Base-by-base conservation (phyloP, 37 sponge, comb jelly and placozoan species). In the Diacarnus erythraeanus region DNA sequence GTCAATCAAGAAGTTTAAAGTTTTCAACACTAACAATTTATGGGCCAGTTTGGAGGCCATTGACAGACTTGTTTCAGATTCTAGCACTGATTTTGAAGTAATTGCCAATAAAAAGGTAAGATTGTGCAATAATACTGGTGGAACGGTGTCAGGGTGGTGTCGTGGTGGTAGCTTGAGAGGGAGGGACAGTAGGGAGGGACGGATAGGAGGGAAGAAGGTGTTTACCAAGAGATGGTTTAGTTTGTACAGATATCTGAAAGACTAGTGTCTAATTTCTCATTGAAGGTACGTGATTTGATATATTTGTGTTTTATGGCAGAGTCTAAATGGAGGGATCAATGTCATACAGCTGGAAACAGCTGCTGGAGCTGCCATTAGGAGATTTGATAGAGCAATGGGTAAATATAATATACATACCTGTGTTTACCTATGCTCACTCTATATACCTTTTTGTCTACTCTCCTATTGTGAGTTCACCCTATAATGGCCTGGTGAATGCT, bases 11-110 rank as follows among this genome's bases (percentile, higher is more conserved):
- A 97, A 89, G 75, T 97, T 97, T 82, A 94, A 94, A 79, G 88
- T 98, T 5, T 98, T 98, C 90, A 98, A 98, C 80, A 98, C 99
- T 0, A 98, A 98, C 56, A 98, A 98, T 74, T 61, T 98, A 37
- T 98, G 99, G 99, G 87, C 79, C 12, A 83, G 73, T 59, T 77
- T 98, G 71, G 68, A 29, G 8, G 89, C 94, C 43, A 85, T 98
- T 43, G 78, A 93, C 39, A 71, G 93, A 51, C 71, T 92, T 5
- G 39, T 93, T 35, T 25, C 54, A 15, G 64, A 57, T 30, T 77
- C 77, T 34, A 36, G 57, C 0, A 64, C 91, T 29, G 39, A 90
- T 20, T 85, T 93, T 84, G 96, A 96, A 31, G 83, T 95, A 37
- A 98, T 98, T 34, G 92, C 81, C 35, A 98, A 98, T 63, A 76